Base-by-base conservation (phyloP, 1,140 invertebrate genomes). In the Zaprionus taronus region DNA sequence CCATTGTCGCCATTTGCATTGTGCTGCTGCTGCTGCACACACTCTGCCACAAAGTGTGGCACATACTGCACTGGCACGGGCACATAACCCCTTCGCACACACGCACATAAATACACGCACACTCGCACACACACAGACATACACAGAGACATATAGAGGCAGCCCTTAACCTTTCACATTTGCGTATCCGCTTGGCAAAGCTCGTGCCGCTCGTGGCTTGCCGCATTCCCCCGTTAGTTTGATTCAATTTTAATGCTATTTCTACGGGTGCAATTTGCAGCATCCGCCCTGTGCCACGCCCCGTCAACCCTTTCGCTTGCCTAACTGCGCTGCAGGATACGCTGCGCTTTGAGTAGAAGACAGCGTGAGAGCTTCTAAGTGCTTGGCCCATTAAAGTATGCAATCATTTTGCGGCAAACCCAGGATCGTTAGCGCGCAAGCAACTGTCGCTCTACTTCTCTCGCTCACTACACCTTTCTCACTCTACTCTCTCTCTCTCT, bases 341-440 rank as follows among this genome's bases (percentile, higher is more conserved):
- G 28, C 28, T 31, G 7, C 28, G 9, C 38, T 41, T 41, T 15
- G n/a, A n/a, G 38, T 5, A 41, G 38, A 41, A 56, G 56, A 47
- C 57, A 60, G 60, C 34, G 20, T 12, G 5, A 24, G 41, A 34
- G n/a, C 41, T 14, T 22, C 86, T 90, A 90, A 90, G 85, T 90
- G 85, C 85, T 85, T 80, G 65, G 77, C 86, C 86, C 85, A 90
- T 90, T 90, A 85, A 90, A 90, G 86, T 90, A 85, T 90, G 85
- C 86, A 90, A 90, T 90, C 86, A 80, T 90, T 89, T 89, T 85
- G 86, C 72, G 81, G 85, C 79, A 77, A 79, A 72, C 58, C 28
- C 24, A 76, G 73, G 68, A 72, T 64, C 68, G 47, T 51, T 51
- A 51, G 24, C 47, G 47, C 11, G 47, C 17, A 11, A 22, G 20